Evolutionary conservation across 2,888 invertebrate genomes (phyloP), one percentile per base, ranked within the genome.

Genomic region (Chirona hameri): DNA sequence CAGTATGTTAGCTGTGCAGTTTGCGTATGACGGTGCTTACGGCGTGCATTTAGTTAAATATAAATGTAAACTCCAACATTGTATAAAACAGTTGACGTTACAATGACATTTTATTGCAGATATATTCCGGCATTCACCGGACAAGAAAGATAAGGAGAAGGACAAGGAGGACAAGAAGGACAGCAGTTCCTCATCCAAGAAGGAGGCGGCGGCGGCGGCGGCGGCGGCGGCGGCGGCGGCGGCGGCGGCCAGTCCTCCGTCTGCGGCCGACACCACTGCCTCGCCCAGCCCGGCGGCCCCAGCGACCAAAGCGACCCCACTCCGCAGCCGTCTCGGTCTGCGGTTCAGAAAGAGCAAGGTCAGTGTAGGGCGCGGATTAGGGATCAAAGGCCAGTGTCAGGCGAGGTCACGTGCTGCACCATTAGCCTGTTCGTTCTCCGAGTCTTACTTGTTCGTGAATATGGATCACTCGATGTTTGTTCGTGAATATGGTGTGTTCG

Each of bases 291-390:
- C 76, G 27, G 21, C 24, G 39, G 46, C 76, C 24, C 15, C 46
- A 21, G 24, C 24, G 1, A 24, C 24, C 46, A 39, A 24, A 21
- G 10, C 15, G 27, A 29, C 24, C 10, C 21, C 76, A 39, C 10
- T 76, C 24, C 21, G 76, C 10, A 21, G 10, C 21, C 76, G 76
- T 10, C 76, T 76, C 39, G 46, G 76, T 24, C 39, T 76, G 39
- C 39, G 76, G 21, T 76, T 76, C 76, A 76, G 76, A 46, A 76
- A 46, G 27, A 10, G 18, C 76, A 76, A 46, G 76, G 76, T 76
- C 24, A 24, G 76, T 24, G 52, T 39, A 39, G 39, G 4, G 39
- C 39, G 39, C 39, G 4, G 39, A 7, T 39, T 2, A 39, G 39
- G 39, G 39, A 39, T 39, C 39, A 39, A 2, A 39, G 2, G 39